Conservation (phyloP, 2,888 invertebrate species). For the Acrobasis repandana region DNA sequence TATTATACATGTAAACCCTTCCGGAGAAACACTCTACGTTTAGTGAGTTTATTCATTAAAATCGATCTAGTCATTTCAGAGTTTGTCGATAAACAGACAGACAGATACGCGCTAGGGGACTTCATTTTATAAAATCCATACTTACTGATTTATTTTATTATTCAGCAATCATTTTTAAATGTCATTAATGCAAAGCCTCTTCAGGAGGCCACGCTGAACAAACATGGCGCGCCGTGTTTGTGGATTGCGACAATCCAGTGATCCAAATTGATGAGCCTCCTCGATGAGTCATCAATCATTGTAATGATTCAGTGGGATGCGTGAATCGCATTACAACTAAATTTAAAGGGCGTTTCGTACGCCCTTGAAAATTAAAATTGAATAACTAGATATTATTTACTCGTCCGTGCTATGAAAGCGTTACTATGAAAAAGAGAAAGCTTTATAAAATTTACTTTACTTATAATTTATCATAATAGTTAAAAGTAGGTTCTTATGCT, state of each 20-base stretch:
- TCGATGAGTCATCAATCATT: constrained; percentile 20
- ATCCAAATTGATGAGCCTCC: constrained; percentile 19
- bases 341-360: neutral
- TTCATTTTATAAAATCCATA: neutral
- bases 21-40: too few relatives aligned
- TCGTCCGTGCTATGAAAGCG: too few relatives aligned
- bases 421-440: too few relatives aligned
- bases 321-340: neutral
- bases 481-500: too few relatives aligned
- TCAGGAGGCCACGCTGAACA: constrained; percentile 2
- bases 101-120: too few relatives aligned
- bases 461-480: too few relatives aligned
- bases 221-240: constrained; percentile 13
- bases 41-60: too few relatives aligned
- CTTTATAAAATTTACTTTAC: too few relatives aligned
- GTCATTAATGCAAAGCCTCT: constrained; percentile 1
- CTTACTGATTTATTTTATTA: neutral
- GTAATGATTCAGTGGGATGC: neutral
- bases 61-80: too few relatives aligned
- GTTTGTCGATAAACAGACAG: too few relatives aligned
- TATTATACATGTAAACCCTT: too few relatives aligned
- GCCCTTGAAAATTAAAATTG: neutral
- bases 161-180: neutral
- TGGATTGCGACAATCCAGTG: neutral
- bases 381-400: too few relatives aligned